Base-by-base conservation (phyloP, 2,797 vertebrate genomes). In the Sebastes dallii region DNA sequence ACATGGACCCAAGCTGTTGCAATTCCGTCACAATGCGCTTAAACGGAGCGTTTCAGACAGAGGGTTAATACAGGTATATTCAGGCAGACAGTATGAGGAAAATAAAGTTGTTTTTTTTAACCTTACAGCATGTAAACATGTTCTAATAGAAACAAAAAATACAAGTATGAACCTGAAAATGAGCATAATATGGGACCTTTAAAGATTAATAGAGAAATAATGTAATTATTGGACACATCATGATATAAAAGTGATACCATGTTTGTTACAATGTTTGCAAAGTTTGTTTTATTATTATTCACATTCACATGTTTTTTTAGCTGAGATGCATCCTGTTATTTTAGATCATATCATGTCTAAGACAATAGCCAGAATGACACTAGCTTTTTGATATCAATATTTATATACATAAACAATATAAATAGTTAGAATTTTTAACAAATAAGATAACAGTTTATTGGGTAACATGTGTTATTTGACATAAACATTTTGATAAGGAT, bases 21-120 rank as follows among this genome's bases (percentile, higher is more conserved):
- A 36, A 36, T 36, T 39, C 36, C 1, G 8, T 36, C n/a, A n/a
- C n/a, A n/a, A n/a, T n/a, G n/a, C n/a, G 36, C 36, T 39, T 0
- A 39, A 39, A 39, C 5, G 13, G 36, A 39, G 36, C 36, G 2
- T 39, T 39, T 39, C 36, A 39, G 36, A 39, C 36, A 39, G 36
- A 39, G 13, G 36, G 36, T 14, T 39, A 0, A 39, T 39, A 39
- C 36, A 39, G 36, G 13, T 0, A 14, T 39, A 39, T 39, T 39
- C 36, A 39, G 0, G 13, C 36, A 6, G 36, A 39, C 36, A 39
- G 36, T 39, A 39, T 6, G 36, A 14, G 36, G 36, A 39, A 39
- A 39, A 14, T 39, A 39, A 39, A 10, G 9, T 32, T 3, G 7
- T 4, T 39, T 39, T 14, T 39, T 39, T 39, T 0, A 14, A 39